Evolutionary conservation across 2,113 vertebrate species (phyloP).

Genomic region (Nannobrachium achirus): DNA sequence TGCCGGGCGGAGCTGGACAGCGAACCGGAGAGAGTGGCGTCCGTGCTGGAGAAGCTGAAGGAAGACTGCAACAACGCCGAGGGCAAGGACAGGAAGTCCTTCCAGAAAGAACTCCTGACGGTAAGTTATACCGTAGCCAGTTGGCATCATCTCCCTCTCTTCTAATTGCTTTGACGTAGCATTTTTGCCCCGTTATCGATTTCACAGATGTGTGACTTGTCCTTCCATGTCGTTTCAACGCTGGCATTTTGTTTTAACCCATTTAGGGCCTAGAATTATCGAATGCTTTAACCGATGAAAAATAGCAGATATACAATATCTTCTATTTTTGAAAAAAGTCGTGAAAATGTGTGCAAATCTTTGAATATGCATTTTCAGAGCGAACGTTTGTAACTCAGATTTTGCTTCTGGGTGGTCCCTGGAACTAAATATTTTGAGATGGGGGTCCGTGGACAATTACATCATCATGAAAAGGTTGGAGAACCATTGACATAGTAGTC

Average conservation of each 20-base stretch:
- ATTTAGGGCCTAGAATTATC: no score
- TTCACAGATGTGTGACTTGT: constrained; percentile 16
- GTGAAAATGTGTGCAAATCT: no score
- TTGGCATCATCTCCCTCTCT: constrained; percentile 20
- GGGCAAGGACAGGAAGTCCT: constrained; percentile 91
- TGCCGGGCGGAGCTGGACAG: constrained; percentile 91
- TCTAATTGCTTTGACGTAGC: constrained; percentile 20
- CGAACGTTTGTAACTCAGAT: no score
- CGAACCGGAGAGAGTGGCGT: constrained; percentile 92
- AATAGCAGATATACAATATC: no score
- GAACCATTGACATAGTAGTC: no score
- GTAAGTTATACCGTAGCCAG: constrained; percentile 75
- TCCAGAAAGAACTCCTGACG: constrained; percentile 95
- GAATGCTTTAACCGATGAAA: no score
- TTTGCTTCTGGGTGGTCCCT: no score
- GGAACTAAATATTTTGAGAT: no score
- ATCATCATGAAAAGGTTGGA: no score
- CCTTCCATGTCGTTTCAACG: background rate
- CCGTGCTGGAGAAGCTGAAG: constrained; percentile 92
- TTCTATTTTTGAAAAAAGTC: no score
- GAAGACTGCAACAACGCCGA: constrained; percentile 93
- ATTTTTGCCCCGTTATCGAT: constrained; percentile 3
- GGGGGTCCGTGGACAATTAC: no score
- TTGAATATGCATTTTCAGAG: no score
- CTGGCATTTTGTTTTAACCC: background rate